These are phyloP conservation scores for Morpho helenor DNA, from an alignment of 2,888 invertebrate genomes.

Conservation along the genomic window DNA sequence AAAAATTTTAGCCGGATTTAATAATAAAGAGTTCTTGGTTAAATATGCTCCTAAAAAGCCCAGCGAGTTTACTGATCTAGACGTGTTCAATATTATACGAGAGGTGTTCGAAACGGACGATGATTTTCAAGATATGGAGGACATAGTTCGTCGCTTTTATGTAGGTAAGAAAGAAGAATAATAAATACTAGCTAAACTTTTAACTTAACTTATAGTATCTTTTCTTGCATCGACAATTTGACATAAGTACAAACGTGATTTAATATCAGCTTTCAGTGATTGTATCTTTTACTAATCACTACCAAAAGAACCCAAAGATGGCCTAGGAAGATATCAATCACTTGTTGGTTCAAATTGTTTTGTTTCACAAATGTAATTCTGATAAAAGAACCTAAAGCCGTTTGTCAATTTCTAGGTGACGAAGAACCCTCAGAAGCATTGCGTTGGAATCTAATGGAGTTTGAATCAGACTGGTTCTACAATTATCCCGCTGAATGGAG, in stretches of 20 bases:
- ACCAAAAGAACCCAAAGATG: too few relatives aligned
- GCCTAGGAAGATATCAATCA: too few relatives aligned
- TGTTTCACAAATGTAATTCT: too few relatives aligned
- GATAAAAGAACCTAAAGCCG: too few relatives aligned
- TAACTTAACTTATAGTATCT: too few relatives aligned
- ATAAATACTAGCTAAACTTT: background rate
- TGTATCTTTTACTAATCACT: too few relatives aligned
- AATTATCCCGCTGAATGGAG: conserved; percentile 41
- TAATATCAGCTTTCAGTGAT: too few relatives aligned
- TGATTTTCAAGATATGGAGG: conserved; percentile 26
- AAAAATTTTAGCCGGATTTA: conserved; percentile 35
- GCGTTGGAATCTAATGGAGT: conserved; percentile 37
- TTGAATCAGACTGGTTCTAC: conserved; percentile 36
- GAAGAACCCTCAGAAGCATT: conserved; percentile 30
- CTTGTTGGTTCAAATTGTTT: too few relatives aligned
- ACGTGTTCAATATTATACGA: conserved; percentile 19
- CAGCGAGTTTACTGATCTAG: conserved; percentile 1
- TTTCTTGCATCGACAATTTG: too few relatives aligned
- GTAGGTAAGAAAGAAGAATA: conserved; percentile 15
- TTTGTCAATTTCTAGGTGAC: conserved; percentile 16
- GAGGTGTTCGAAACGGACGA: conserved; percentile 16
- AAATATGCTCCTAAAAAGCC: background rate
- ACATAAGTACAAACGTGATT: too few relatives aligned
- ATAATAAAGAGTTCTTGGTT: conserved; percentile 20
- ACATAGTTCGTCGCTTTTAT: conserved; percentile 31